Percentiles rank a stretch among this genome's conserved stretches.
phyloP scores from a whole-genome alignment of 92 coral and sea anemone genomes.

The Umimayanthus kanabou region DNA sequence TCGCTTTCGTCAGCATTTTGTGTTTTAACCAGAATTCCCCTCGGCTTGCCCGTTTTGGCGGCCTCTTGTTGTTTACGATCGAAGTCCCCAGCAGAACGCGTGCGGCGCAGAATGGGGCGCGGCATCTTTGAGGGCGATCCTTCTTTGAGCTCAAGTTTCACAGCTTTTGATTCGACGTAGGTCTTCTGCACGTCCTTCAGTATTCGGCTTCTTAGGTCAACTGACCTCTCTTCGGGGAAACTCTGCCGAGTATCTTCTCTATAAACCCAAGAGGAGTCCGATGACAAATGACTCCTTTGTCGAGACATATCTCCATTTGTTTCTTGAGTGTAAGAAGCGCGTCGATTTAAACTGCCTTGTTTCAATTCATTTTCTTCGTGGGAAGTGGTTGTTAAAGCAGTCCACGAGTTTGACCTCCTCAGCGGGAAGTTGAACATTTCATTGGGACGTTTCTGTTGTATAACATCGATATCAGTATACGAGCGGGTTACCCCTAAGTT shows the following conservation, averaged over 20 bases:
- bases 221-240: slow-evolving; percentile 8
- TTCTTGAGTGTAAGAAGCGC: slow-evolving; percentile 8
- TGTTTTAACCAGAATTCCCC: slow-evolving; percentile 82
- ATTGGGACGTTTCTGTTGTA: slow-evolving; percentile 50
- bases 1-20: slow-evolving; percentile 76
- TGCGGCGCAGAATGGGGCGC: slow-evolving; percentile 86
- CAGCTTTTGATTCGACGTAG: slow-evolving; percentile 86
- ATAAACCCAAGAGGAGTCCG: slow-evolving; percentile 43
- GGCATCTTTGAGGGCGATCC: slow-evolving; percentile 71
- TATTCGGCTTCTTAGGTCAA: slow-evolving; percentile 51
- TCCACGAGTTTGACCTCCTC: slow-evolving; percentile 82
- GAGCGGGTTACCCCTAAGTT: slow-evolving; percentile 60
- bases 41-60: slow-evolving; percentile 70
- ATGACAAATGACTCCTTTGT: slow-evolving; percentile 57
- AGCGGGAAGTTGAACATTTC: slow-evolving; percentile 54
- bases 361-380: slow-evolving; percentile 27
- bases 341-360: slow-evolving; percentile 12
- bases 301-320: slow-evolving; percentile 44
- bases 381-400: slow-evolving; percentile 58
- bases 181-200: slow-evolving; percentile 50
- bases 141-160: slow-evolving; percentile 81
- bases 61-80: slow-evolving; percentile 71
- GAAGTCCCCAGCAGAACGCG: slow-evolving; percentile 88
- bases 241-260: slow-evolving; percentile 14
- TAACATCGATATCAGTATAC: slow-evolving; percentile 75